phyloP scores from a whole-genome alignment of 1,140 invertebrate genomes.

The Acyrthosiphon pisum region DNA sequence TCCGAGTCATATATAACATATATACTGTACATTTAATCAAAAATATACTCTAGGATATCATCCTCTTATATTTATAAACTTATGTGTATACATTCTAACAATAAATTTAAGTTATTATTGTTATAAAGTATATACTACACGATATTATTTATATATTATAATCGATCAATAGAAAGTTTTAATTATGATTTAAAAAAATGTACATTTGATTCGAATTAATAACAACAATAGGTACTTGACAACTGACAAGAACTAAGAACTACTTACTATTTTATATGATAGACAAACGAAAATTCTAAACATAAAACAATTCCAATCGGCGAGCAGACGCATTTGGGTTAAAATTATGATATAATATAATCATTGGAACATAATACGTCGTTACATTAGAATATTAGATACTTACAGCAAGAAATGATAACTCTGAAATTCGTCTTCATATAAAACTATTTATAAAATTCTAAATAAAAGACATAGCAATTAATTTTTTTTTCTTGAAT shows the following conservation, averaged over 20 bases:
- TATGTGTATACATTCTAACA: neutral
- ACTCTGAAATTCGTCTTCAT: no score
- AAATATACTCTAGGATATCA: conserved; percentile 27
- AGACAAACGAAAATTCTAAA: neutral
- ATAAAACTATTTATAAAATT: no score
- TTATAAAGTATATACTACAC: neutral
- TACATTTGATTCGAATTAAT: neutral
- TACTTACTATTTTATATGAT: no score
- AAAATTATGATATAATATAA: neutral
- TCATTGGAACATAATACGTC: neutral
- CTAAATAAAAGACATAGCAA: no score
- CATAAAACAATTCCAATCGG: neutral
- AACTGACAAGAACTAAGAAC: neutral
- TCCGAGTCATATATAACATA: conserved; percentile 2
- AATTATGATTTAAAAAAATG: neutral
- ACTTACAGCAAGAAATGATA: neutral
- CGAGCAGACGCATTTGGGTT: neutral
- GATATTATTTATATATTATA: neutral
- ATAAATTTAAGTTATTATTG: neutral
- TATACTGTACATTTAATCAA: conserved; percentile 51
- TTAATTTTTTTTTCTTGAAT: no score
- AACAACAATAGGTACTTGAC: neutral
- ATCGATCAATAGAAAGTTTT: neutral
- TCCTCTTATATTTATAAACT: neutral
- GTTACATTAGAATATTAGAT: neutral